Conservation (phyloP, 1,140 invertebrate genomes). For the Camponotus pennsylvanicus region DNA sequence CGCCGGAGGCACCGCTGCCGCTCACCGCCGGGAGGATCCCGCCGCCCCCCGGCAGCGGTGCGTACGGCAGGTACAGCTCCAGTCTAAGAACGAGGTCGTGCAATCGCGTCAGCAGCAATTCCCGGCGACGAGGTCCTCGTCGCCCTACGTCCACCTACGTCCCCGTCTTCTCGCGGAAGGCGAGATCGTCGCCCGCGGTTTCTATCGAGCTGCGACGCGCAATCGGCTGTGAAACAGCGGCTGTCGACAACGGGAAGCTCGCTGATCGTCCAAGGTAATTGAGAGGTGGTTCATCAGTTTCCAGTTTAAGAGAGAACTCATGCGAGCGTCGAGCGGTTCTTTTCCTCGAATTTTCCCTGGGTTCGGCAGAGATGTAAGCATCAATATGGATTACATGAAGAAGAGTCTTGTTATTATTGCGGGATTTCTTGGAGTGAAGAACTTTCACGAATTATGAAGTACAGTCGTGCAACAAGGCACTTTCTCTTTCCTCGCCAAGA, state of each 20-base stretch:
- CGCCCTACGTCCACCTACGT: not conserved
- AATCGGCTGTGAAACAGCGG: not conserved
- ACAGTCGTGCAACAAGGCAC: slow-evolving; percentile 49
- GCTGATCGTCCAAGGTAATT: not conserved
- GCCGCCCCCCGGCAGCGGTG: slow-evolving; percentile 85
- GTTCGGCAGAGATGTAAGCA: not conserved
- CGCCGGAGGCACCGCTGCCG: slow-evolving; percentile 74
- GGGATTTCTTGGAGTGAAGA: not conserved
- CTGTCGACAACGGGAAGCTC: not conserved
- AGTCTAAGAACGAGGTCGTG: slow-evolving; percentile 77
- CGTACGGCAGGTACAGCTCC: slow-evolving; percentile 86
- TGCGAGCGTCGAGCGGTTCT: too few relatives aligned
- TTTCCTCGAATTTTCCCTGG: not conserved
- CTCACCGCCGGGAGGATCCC: slow-evolving; percentile 85
- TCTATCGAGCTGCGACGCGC: not conserved
- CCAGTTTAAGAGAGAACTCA: not conserved
- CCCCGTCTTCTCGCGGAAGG: too few relatives aligned
- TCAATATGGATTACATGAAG: not conserved
- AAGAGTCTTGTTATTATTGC: not conserved
- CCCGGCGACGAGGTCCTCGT: slow-evolving; percentile 5
- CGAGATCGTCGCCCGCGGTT: not conserved
- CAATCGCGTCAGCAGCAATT: slow-evolving; percentile 19
- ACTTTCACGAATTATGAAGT: not conserved
- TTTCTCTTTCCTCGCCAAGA: slow-evolving; percentile 17
- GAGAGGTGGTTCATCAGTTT: not conserved